Evolutionary conservation across 2,888 invertebrate species (phyloP).

Genomic region (Lepidocyrtinus sp.): DNA sequence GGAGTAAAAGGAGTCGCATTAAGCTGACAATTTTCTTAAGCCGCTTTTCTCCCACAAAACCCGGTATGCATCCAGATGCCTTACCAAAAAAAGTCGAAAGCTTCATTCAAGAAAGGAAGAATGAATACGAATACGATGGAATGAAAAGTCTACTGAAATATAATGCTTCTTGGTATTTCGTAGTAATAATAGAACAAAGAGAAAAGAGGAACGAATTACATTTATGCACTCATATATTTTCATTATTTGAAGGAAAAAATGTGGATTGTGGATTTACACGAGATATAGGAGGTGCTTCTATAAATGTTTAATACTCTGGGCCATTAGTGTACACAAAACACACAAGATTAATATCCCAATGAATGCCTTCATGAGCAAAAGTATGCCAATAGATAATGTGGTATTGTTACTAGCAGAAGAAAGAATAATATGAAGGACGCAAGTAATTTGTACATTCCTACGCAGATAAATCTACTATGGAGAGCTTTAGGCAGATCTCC

Average conservation of each 20-base stretch:
- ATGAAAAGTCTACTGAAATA: slow-evolving; percentile 19
- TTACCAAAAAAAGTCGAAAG: slow-evolving; percentile 31
- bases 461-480: background rate
- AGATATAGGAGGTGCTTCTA: background rate
- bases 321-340: slow-evolving; percentile 12
- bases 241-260: slow-evolving; percentile 32
- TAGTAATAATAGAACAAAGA: slow-evolving; percentile 26
- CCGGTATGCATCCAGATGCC: slow-evolving; percentile 44
- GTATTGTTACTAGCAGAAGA: background rate
- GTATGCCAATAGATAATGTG: slow-evolving; percentile 19
- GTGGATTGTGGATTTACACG: slow-evolving; percentile 14
- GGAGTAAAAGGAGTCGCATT: slow-evolving; percentile 37
- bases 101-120: slow-evolving; percentile 18
- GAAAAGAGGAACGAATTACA: slow-evolving; percentile 26
- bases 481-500: background rate
- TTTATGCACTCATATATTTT: slow-evolving; percentile 24
- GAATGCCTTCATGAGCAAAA: slow-evolving; percentile 8
- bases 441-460: background rate
- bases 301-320: background rate
- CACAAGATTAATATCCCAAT: background rate
- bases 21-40: slow-evolving; percentile 54
- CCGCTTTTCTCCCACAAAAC: slow-evolving; percentile 53
- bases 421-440: slow-evolving; percentile 12
- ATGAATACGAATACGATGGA: slow-evolving; percentile 20
- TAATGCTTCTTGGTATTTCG: slow-evolving; percentile 14